Evolutionary conservation across 2,888 invertebrate species (phyloP), one percentile per base, ranked within the genome.

Genomic region (Anorthoa munda): DNA sequence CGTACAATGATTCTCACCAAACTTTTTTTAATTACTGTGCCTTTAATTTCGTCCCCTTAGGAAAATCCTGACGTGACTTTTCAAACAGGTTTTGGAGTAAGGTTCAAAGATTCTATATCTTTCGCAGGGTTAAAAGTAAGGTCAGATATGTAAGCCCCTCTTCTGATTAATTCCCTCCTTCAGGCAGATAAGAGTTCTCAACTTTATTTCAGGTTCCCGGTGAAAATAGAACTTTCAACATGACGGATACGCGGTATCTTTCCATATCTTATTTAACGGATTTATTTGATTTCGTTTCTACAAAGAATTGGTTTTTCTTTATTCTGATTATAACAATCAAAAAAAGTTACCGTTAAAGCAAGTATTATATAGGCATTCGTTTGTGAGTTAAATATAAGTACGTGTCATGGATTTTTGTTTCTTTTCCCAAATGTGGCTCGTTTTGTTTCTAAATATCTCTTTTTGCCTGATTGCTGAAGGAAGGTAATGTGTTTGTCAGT

Each of bases 111-210:
- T 61, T 46, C 12, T 68, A 48, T 56, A 70, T 63, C 64, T 65
- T 18, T 48, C n/a, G 17, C 60, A 55, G 72, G 84, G 69, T 76
- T 69, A 72, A 72, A 69, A 61, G 77, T 66, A 72, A 81, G 75
- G 84, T 73, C 81, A 56, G 84, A 86, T 86, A 86, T 77, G 64
- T 68, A 56, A 48, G 45, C 55, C 64, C 74, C 67, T 65, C 70
- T 55, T 71, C 67, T 77, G 81, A 86, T 81, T 84, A 81, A 86
- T 79, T 74, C 59, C 64, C 71, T 66, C 59, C 46, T 67, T 48
- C 39, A 69, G 50, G n/a, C 45, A 55, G 86, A 84, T 81, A 84
- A 84, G 81, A 79, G 65, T 60, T 83, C 56, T 71, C 64, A 69
- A 84, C 72, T 86, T 86, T 77, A 63, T 75, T 83, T 66, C 58